phyloP scores from a whole-genome alignment of 2,113 vertebrate genomes.

The Phoenicopterus ruber region DNA sequence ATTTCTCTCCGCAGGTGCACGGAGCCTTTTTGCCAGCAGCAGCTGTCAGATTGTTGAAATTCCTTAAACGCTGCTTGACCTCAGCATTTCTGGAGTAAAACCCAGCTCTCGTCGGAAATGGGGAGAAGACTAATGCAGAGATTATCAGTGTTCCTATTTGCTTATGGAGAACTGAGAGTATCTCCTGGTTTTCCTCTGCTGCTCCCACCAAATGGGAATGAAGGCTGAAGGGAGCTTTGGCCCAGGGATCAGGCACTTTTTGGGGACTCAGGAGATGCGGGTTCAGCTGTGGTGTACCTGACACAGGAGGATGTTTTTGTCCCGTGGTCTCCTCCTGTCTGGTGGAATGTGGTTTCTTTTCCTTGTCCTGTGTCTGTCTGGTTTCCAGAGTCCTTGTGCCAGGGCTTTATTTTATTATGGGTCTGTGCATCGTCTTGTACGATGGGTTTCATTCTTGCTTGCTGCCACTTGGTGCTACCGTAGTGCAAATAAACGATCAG shows the following conservation, averaged over 20 bases:
- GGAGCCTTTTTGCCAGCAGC: constrained; percentile 25
- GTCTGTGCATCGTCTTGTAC: neutral
- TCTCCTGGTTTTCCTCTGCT: neutral
- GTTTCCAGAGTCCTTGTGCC: neutral
- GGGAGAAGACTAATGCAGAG: neutral
- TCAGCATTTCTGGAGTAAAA: neutral
- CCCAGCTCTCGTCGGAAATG: neutral
- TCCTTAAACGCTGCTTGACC: neutral
- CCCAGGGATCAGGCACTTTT: neutral
- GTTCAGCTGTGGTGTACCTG: neutral
- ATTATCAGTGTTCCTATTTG: neutral
- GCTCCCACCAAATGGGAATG: neutral
- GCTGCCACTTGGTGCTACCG: neutral
- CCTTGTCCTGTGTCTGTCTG: neutral
- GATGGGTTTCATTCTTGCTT: neutral
- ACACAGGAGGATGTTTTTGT: neutral
- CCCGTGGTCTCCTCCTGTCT: rapidly evolving
- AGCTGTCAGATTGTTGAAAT: constrained; percentile 30
- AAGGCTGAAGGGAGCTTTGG: neutral
- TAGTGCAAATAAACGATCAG: neutral
- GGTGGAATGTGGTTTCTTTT: neutral
- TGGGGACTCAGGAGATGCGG: neutral
- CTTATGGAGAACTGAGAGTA: neutral
- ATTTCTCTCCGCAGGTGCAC: neutral
- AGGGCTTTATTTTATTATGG: neutral